A percentile compares a stretch with the other conserved stretches of the same genome.
These are phyloP conservation scores for Barypeithes pellucidus DNA, from an alignment of 2,888 invertebrate species.

Conservation along the genomic window DNA sequence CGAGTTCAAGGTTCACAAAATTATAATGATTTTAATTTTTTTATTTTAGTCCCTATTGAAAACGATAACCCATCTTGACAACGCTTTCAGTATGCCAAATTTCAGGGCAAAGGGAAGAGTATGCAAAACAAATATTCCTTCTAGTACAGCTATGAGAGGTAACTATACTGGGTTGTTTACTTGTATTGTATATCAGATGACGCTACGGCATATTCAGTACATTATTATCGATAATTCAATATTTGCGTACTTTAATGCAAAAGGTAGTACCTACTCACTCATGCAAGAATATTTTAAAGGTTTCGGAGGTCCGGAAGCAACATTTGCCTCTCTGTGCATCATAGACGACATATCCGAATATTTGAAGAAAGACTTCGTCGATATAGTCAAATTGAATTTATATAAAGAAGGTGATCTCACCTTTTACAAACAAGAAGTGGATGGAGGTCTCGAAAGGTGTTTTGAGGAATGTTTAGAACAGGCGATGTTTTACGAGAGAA, in stretches of 20 bases:
- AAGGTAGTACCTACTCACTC: too few relatives aligned
- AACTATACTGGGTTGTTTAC: conserved; percentile 66
- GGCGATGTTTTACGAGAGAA: conserved; percentile 77
- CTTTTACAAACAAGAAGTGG: conserved; percentile 79
- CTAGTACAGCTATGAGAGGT: conserved; percentile 87
- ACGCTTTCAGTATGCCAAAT: conserved; percentile 86
- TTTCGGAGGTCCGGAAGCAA: conserved; percentile 93
- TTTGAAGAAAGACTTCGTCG: conserved; percentile 74
- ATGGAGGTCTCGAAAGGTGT: conserved; percentile 74
- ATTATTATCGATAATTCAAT: too few relatives aligned
- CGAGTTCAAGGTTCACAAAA: too few relatives aligned
- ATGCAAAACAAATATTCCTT: conserved; percentile 92
- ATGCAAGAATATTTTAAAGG: conserved; percentile 74
- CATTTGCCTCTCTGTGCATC: conserved; percentile 88
- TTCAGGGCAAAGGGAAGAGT: conserved; percentile 80
- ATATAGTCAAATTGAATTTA: conserved; percentile 78
- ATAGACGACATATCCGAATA: conserved; percentile 83
- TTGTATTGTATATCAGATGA: neutral
- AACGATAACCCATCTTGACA: conserved; percentile 88
- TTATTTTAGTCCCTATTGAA: conserved; percentile 81
- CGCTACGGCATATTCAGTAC: too few relatives aligned
- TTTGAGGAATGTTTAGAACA: conserved; percentile 85
- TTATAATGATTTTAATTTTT: neutral
- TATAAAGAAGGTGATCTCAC: conserved; percentile 85
- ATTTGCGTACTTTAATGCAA: too few relatives aligned